Evolutionary conservation across 2,888 invertebrate species (phyloP).

Genomic region (Chymomyza fuscimana): DNA sequence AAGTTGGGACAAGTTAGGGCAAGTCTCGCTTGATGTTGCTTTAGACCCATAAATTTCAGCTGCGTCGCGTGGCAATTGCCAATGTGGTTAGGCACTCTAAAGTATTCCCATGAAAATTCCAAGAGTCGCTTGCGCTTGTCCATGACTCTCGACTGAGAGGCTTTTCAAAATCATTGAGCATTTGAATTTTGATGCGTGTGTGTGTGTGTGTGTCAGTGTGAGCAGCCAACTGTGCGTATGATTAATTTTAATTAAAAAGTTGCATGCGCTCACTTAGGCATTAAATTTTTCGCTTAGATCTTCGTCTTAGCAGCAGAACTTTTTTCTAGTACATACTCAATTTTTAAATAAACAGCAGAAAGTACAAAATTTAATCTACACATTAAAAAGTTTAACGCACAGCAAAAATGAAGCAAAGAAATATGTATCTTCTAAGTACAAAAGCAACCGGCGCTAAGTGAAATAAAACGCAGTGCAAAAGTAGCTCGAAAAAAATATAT

Average conservation of each 20-base stretch:
- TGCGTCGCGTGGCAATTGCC: slow-evolving; percentile 33
- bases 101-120: background rate
- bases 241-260: slow-evolving; percentile 67
- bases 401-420: background rate
- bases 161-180: background rate
- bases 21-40: slow-evolving; percentile 5
- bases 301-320: background rate
- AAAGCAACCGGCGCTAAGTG: background rate
- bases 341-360: slow-evolving; percentile 56
- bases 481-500: background rate
- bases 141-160: too few relatives aligned
- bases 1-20: slow-evolving; percentile 10
- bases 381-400: slow-evolving; percentile 58
- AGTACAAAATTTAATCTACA: slow-evolving; percentile 57
- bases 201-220: background rate
- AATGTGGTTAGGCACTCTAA: slow-evolving; percentile 3
- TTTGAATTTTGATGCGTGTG: background rate
- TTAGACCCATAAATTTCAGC: background rate
- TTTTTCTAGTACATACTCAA: slow-evolving; percentile 34
- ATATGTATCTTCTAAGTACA: background rate
- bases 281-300: slow-evolving; percentile 31
- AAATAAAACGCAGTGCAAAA: background rate
- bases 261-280: slow-evolving; percentile 49
- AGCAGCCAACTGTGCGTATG: slow-evolving; percentile 53
- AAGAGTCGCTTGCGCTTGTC: background rate